phyloP scores from a whole-genome alignment of 2,113 vertebrate genomes.

The Zapornia atra region DNA sequence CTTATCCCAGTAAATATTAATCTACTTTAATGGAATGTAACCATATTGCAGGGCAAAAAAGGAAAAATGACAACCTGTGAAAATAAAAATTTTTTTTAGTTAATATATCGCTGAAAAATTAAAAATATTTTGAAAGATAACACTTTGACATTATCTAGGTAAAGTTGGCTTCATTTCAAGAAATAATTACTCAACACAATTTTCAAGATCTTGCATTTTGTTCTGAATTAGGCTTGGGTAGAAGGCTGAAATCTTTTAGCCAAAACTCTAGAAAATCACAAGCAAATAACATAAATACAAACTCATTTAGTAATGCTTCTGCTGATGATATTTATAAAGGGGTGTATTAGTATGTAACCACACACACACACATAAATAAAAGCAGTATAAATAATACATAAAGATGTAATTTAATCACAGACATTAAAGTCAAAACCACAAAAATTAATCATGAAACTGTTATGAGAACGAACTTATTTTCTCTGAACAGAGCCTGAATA shows the following conservation, averaged over 20 bases:
- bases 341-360: neutral
- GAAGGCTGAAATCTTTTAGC: neutral
- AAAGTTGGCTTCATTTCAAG: neutral
- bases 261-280: neutral
- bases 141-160: neutral
- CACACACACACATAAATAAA: neutral
- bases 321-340: neutral
- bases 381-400: neutral
- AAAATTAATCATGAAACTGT: neutral
- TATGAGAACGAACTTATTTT: neutral
- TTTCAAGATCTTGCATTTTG: neutral
- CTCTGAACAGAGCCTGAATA: neutral
- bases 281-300: neutral
- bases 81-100: neutral
- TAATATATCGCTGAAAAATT: neutral
- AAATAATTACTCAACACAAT: neutral
- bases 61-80: neutral
- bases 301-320: neutral
- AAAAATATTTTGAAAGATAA: neutral
- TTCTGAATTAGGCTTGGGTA: neutral
- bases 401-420: neutral
- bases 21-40: neutral
- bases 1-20: neutral
- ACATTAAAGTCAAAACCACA: neutral
- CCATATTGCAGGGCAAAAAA: neutral